These are phyloP conservation scores for Trachelus troglodyta DNA, from an alignment of 2,888 invertebrate genomes.

Conservation along the genomic window DNA sequence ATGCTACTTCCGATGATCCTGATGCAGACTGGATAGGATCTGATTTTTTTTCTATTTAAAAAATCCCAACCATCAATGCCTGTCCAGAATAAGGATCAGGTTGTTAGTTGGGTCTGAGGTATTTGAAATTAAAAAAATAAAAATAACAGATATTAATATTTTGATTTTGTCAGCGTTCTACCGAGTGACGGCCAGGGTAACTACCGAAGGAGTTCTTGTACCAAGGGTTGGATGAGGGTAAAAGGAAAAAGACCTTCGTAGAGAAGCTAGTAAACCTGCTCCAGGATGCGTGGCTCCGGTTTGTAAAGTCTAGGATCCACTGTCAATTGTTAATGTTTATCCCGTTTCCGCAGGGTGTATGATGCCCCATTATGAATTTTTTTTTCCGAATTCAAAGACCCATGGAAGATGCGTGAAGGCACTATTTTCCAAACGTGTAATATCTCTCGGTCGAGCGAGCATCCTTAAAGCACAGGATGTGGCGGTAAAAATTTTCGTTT, in stretches of 20 bases:
- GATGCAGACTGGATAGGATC: not conserved
- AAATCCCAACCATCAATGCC: not conserved
- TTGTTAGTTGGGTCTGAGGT: not conserved
- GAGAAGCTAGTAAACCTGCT: not conserved
- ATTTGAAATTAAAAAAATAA: not conserved
- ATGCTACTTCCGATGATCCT: not conserved
- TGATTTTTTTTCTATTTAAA: not conserved
- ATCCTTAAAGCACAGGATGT: constrained; percentile 46
- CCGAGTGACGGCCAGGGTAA: not conserved
- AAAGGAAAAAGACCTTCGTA: not conserved
- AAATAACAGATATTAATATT: not conserved
- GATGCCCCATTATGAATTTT: not conserved
- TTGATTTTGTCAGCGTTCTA: too few species aligned
- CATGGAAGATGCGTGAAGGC: not conserved
- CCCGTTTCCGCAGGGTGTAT: not conserved
- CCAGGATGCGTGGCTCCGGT: not conserved
- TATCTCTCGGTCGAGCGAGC: constrained; percentile 53
- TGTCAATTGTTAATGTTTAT: not conserved
- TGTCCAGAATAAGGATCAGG: not conserved
- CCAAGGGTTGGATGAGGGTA: not conserved
- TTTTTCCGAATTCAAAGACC: not conserved
- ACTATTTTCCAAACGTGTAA: constrained; percentile 51
- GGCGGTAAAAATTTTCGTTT: constrained; percentile 34
- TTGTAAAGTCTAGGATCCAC: not conserved
- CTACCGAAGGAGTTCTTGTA: not conserved